Evolutionary conservation across 2,888 invertebrate species (phyloP), one percentile per base, ranked within the genome.

Genomic region (Pristionchus exspectatus): DNA sequence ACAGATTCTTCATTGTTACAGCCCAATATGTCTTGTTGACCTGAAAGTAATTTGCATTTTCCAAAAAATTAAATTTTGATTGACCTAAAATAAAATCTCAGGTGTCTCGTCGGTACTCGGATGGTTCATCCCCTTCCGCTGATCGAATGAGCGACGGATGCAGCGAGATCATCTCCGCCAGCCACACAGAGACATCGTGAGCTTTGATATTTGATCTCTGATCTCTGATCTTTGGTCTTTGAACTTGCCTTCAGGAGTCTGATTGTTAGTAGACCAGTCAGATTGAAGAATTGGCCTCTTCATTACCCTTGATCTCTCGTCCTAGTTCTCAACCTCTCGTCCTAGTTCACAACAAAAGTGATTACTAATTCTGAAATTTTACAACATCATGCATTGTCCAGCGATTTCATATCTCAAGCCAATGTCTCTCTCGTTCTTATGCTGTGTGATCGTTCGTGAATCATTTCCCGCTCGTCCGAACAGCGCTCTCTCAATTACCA

Each of bases 141-240:
- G 84, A 85, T 59, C 84, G 84, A 85, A 85, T 85, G 84, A 85
- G 59, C 27, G 84, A 85, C 56, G 84, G 30, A 59, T 56, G 84
- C 56, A 38, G 59, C 14, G 84, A 85, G n/a, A 59, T 85, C 30
- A 56, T 85, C 59, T 56, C 59, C 16, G n/a, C 59, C 14, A 21
- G 30, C 24, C 33, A 59, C 30, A 59, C 33, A 12, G 84, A 85
- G 14, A 14, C 84, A 24, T 24, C 56, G 84, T 81, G n/a, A 54
- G 81, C n/a, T n/a, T 50, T 77, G 44, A 44, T 38, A 3, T 77
- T 77, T 77, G 33, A 44, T 77, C 44, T 77, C 21, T 77, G 44
- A 44, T 12, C 44, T 77, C 38, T 77, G 69, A 10, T 38, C 38
- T 38, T 38, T 3, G 38, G n/a, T 30, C 69, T 69, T 10, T 27